These are phyloP conservation scores for Ceriagrion tenellum DNA, from an alignment of 2,888 invertebrate genomes.

Conservation along the genomic window DNA sequence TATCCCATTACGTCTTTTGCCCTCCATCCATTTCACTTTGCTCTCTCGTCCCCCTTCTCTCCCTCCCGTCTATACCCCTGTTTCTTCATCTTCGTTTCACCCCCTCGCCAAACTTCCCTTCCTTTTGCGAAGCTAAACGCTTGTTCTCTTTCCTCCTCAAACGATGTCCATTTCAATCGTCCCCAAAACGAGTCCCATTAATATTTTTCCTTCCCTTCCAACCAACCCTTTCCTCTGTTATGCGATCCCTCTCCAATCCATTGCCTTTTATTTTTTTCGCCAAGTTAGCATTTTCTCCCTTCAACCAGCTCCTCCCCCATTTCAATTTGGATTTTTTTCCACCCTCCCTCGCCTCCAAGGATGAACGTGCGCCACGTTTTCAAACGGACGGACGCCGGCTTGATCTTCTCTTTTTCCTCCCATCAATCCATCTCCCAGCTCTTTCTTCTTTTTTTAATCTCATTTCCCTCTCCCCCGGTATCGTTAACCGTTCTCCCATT, in stretches of 20 bases:
- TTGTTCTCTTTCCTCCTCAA: neutral
- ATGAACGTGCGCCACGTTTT: neutral
- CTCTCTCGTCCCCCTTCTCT: neutral
- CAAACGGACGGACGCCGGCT: constrained; percentile 3
- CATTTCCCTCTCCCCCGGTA: neutral
- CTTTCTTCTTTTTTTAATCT: constrained; percentile 24
- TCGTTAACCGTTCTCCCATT: constrained; percentile 55
- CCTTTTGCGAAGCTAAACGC: neutral
- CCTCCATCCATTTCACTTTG: neutral
- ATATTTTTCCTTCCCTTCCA: neutral
- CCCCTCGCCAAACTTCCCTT: neutral
- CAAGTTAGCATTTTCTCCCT: no score
- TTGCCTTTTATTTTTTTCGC: neutral
- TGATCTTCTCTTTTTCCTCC: neutral
- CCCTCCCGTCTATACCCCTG: neutral
- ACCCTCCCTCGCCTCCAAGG: neutral
- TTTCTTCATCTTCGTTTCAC: neutral
- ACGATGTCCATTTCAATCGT: constrained; percentile 58
- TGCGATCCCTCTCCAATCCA: neutral
- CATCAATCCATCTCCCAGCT: neutral
- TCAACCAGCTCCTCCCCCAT: neutral
- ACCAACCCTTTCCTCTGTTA: neutral
- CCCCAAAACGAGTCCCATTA: constrained; percentile 37
- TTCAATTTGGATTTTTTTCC: constrained; percentile 52
- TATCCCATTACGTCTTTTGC: constrained; percentile 35